Evolutionary conservation across 2,797 vertebrate genomes (phyloP).

Genomic region (Balearica regulorum): DNA sequence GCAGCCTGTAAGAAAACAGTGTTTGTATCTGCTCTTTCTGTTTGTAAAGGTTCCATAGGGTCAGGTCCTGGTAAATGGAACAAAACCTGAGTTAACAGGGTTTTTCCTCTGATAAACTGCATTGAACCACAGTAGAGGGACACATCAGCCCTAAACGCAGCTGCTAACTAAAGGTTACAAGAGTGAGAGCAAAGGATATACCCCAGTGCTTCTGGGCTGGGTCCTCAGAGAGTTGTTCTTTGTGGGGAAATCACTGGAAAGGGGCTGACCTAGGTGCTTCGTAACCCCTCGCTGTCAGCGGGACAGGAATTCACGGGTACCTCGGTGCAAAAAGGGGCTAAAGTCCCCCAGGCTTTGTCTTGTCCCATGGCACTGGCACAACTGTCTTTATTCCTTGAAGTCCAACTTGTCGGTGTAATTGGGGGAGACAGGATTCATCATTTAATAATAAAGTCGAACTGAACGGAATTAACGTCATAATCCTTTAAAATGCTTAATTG

Average conservation of each 20-base stretch:
- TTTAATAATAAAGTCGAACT: conserved; percentile 27
- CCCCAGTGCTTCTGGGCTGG: background rate
- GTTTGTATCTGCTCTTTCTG: conserved; percentile 31
- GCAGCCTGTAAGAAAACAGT: background rate
- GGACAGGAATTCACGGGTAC: background rate
- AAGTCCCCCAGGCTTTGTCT: background rate
- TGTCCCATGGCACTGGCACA: background rate
- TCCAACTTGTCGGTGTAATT: background rate
- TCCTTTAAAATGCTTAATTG: conserved; percentile 68
- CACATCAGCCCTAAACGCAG: background rate
- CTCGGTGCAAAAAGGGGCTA: background rate
- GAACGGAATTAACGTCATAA: conserved; percentile 19
- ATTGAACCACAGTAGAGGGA: background rate
- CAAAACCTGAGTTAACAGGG: conserved; percentile 8
- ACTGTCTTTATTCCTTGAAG: background rate
- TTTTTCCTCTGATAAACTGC: background rate
- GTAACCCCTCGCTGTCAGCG: background rate
- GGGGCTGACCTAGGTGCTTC: background rate
- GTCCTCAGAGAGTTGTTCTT: background rate
- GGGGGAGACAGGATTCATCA: background rate
- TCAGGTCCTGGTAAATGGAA: conserved; percentile 19
- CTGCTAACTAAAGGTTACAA: background rate
- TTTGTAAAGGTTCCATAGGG: background rate
- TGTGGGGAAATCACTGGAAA: background rate
- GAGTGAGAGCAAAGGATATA: background rate